Evolutionary conservation across 2,113 vertebrate genomes (phyloP).

Genomic region (Smithornis capensis): DNA sequence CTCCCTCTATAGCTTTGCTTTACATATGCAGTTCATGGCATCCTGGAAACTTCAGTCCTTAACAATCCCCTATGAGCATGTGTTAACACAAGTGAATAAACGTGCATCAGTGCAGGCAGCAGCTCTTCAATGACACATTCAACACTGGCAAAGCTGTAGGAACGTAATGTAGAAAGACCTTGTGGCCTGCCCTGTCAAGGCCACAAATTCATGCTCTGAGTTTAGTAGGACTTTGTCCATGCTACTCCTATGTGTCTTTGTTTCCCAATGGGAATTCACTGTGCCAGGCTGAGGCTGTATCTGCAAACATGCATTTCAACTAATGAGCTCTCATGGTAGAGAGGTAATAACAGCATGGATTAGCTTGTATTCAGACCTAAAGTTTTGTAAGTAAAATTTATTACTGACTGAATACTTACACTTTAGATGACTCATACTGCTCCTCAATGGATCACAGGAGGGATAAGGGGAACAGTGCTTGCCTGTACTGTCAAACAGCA

Average conservation of each 20-base stretch:
- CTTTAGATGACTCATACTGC: not conserved
- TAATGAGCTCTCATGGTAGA: not conserved
- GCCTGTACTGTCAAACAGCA: not conserved
- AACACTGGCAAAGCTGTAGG: not conserved
- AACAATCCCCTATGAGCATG: not conserved
- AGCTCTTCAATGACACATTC: not conserved
- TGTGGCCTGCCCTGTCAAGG: not conserved
- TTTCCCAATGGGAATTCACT: not conserved
- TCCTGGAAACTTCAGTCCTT: not conserved
- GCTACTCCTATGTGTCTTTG: not conserved
- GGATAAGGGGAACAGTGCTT: not conserved
- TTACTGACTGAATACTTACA: not conserved
- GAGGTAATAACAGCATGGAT: not conserved
- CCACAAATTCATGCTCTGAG: not conserved
- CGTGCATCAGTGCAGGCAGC: not conserved
- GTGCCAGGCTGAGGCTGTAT: not conserved
- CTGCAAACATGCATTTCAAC: not conserved
- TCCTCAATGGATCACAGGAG: not conserved
- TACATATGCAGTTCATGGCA: not conserved
- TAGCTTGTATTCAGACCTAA: not conserved
- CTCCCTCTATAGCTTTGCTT: not conserved
- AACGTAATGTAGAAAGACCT: not conserved
- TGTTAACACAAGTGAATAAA: not conserved
- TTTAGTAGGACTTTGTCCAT: not conserved
- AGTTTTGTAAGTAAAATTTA: not conserved